Evolutionary conservation across 2,888 invertebrate species (phyloP).

Genomic region (Lydus trimaculatus): DNA sequence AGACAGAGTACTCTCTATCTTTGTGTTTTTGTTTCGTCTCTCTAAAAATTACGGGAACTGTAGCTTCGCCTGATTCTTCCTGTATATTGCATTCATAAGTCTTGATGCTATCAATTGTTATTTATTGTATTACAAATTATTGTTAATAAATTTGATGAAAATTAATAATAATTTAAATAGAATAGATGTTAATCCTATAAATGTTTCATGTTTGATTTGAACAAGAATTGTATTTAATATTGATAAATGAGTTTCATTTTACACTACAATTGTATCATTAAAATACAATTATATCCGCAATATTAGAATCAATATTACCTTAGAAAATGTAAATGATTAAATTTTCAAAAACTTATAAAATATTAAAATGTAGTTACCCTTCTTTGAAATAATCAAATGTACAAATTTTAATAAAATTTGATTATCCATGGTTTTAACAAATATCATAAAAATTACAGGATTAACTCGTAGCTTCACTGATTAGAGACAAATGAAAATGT

Average conservation of each 20-base stretch:
- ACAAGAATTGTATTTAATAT: neutral
- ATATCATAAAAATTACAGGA: neutral
- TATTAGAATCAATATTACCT: neutral
- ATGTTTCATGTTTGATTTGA: neutral
- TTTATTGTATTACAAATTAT: neutral
- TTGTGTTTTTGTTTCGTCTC: no score
- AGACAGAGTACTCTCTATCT: no score
- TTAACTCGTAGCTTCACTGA: conserved; percentile 2
- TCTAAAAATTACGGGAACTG: no score
- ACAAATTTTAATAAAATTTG: neutral
- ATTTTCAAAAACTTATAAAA: neutral
- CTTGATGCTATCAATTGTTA: neutral
- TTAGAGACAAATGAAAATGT: conserved; percentile 1
- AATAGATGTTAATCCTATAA: neutral
- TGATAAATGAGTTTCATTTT: neutral
- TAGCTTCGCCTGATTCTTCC: no score
- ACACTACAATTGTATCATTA: conserved; percentile 2
- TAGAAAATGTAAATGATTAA: neutral
- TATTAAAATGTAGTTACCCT: neutral
- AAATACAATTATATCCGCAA: neutral
- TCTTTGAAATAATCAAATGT: no score
- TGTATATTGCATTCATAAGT: neutral
- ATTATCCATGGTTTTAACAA: neutral
- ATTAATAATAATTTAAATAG: neutral
- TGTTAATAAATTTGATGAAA: neutral